Evolutionary conservation across 2,113 vertebrate species (phyloP).

Genomic region (Dolichotis patagonum): DNA sequence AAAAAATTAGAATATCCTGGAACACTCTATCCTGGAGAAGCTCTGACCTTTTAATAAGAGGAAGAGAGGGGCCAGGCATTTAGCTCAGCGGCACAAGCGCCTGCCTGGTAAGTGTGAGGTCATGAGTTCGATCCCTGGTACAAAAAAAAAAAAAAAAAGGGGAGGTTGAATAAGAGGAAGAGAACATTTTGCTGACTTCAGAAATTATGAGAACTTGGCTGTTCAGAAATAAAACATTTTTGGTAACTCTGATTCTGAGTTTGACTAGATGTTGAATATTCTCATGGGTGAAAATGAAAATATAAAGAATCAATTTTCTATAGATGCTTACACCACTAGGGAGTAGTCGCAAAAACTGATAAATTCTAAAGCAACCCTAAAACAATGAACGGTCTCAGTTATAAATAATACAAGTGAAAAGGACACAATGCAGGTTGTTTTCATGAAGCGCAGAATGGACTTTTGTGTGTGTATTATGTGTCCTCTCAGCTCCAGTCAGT

Average conservation of each 20-base stretch:
- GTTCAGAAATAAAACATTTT: neutral
- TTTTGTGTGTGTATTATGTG: neutral
- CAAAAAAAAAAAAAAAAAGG: too few species aligned
- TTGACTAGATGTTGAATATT: neutral
- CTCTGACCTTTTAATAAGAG: neutral
- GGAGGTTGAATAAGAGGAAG: neutral
- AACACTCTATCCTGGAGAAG: neutral
- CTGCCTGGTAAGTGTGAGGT: too few species aligned
- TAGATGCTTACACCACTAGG: neutral
- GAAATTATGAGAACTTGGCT: neutral
- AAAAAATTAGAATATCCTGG: neutral
- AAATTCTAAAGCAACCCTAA: neutral
- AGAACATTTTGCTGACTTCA: neutral
- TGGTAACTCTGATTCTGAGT: neutral
- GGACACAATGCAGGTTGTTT: neutral
- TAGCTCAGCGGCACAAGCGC: too few species aligned
- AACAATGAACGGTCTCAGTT: neutral
- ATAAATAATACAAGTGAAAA: neutral
- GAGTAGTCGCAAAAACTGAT: neutral
- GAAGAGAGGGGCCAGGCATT: too few species aligned
- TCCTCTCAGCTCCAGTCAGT: neutral
- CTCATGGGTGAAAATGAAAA: neutral
- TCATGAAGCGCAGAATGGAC: neutral
- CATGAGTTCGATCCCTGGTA: too few species aligned
- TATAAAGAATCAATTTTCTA: neutral